These are phyloP conservation scores for Proterorhinus semilunaris DNA, from an alignment of 2,113 vertebrate species.

Conservation along the genomic window DNA sequence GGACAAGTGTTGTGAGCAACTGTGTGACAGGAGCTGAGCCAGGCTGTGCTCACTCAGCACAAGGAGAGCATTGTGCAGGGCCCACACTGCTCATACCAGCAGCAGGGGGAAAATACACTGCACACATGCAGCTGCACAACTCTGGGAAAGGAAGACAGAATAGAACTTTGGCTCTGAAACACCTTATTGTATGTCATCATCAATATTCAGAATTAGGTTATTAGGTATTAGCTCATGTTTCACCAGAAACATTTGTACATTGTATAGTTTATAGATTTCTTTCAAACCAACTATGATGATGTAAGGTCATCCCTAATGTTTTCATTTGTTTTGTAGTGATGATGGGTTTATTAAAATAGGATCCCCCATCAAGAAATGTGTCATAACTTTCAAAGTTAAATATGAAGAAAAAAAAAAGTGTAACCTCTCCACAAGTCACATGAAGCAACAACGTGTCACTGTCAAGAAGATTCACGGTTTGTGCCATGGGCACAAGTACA, in stretches of 20 bases:
- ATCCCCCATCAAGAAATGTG: too few species aligned
- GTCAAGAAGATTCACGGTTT: too few species aligned
- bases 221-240: constrained; percentile 15
- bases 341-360: too few species aligned
- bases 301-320: too few species aligned
- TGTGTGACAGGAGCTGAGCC: constrained; percentile 71
- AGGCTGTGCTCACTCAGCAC: constrained; percentile 62
- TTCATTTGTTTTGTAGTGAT: too few species aligned
- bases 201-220: constrained; percentile 12
- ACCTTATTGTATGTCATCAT: constrained; percentile 17
- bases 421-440: too few species aligned
- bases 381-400: too few species aligned
- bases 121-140: constrained; percentile 58
- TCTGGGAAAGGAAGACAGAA: constrained; percentile 37
- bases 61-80: constrained; percentile 67
- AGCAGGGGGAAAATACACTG: constrained; percentile 19
- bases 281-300: too few species aligned
- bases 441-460: too few species aligned
- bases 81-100: constrained; percentile 57
- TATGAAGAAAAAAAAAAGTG: too few species aligned
- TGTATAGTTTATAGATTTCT: too few species aligned
- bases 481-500: too few species aligned
- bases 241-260: background rate
- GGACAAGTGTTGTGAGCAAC: constrained; percentile 73
- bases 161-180: constrained; percentile 32